A percentile compares a stretch with the other conserved stretches of the same genome.
phyloP scores from a whole-genome alignment of 37 sponge, comb jelly and placozoan genomes.

The Spongilla lacustris region DNA sequence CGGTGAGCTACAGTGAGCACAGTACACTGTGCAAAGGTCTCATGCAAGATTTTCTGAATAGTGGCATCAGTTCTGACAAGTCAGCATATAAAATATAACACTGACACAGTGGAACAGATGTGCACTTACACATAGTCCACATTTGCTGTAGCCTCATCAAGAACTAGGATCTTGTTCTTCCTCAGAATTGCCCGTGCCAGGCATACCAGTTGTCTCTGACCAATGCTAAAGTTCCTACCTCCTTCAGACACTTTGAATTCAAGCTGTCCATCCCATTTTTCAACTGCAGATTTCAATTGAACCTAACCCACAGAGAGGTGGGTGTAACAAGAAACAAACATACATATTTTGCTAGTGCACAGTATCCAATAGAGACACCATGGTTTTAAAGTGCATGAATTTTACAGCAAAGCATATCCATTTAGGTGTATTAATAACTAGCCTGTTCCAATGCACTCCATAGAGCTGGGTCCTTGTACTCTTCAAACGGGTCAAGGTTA shows the following conservation, averaged over 20 bases:
- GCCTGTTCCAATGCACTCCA: slow-evolving; percentile 85
- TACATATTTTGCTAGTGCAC: no score
- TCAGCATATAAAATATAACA: neutral
- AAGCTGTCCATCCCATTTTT: slow-evolving; percentile 58
- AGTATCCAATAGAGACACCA: no score
- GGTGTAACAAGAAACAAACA: no score
- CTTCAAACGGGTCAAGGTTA: slow-evolving; percentile 90
- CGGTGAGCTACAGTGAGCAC: slow-evolving; percentile 93
- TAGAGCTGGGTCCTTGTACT: slow-evolving; percentile 67
- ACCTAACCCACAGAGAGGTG: slow-evolving; percentile 42
- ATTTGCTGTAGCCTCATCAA: slow-evolving; percentile 92
- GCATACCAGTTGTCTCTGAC: slow-evolving; percentile 89
- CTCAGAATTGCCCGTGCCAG: slow-evolving; percentile 81
- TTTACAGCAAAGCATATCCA: no score
- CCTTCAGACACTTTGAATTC: slow-evolving; percentile 66
- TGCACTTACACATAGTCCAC: slow-evolving; percentile 74
- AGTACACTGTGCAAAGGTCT: slow-evolving; percentile 82
- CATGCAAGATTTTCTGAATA: slow-evolving; percentile 81
- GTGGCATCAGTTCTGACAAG: slow-evolving; percentile 75
- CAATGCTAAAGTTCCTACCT: slow-evolving; percentile 86
- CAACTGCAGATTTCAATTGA: slow-evolving; percentile 68
- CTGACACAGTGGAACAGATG: neutral
- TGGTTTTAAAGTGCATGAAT: no score
- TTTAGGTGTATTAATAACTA: neutral
- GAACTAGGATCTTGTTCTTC: slow-evolving; percentile 78